These are phyloP conservation scores for Pogonocherus hispidulus DNA, from an alignment of 2,888 invertebrate species.

Conservation along the genomic window DNA sequence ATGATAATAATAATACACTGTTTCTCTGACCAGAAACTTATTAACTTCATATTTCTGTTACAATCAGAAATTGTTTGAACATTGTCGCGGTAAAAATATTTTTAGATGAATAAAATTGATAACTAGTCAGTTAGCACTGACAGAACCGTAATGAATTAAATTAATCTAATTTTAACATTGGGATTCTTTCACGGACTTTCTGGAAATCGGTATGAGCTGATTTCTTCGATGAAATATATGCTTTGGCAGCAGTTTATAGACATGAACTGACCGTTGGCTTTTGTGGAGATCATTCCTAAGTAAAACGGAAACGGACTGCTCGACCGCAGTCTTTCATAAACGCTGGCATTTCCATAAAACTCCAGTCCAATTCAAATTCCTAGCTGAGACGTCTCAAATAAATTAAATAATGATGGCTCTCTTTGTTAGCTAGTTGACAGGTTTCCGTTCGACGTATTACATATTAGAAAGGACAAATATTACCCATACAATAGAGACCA, in stretches of 20 bases:
- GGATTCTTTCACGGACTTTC: too few relatives aligned
- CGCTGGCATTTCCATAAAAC: neutral
- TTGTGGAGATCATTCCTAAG: neutral
- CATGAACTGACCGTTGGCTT: neutral
- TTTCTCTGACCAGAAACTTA: too few relatives aligned
- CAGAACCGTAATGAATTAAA: too few relatives aligned
- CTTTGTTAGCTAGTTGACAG: slow-evolving; percentile 44
- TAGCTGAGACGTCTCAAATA: slow-evolving; percentile 42
- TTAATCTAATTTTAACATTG: too few relatives aligned
- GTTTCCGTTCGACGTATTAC: slow-evolving; percentile 44
- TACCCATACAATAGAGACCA: slow-evolving; percentile 55
- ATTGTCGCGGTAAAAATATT: too few relatives aligned
- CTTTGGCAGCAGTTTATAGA: neutral
- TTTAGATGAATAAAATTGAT: too few relatives aligned
- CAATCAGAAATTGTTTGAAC: too few relatives aligned
- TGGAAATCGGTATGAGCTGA: too few relatives aligned
- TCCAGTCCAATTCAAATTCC: neutral
- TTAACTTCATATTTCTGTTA: too few relatives aligned
- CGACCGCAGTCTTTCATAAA: neutral
- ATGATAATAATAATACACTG: too few relatives aligned
- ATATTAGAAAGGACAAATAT: slow-evolving; percentile 50
- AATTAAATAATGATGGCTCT: slow-evolving; percentile 43
- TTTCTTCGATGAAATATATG: neutral
- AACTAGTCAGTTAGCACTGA: too few relatives aligned
- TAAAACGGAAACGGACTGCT: neutral